Evolutionary conservation across 2,113 vertebrate genomes (phyloP).

Genomic region (Pimephales promelas): DNA sequence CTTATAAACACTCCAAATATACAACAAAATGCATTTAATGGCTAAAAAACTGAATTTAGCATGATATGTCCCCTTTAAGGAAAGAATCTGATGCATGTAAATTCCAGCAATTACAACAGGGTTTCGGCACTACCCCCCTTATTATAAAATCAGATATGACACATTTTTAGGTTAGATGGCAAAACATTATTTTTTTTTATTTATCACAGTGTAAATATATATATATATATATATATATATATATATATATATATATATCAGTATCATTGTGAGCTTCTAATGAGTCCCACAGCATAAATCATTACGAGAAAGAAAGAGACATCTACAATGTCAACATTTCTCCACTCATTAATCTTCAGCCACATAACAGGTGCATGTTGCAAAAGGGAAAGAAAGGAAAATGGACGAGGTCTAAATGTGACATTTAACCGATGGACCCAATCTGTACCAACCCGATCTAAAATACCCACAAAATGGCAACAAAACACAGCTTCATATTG

Average conservation of each 20-base stretch:
- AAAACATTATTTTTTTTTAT: neutral
- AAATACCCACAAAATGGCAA: neutral
- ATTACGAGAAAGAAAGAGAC: neutral
- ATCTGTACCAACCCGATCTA: neutral
- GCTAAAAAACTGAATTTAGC: no score
- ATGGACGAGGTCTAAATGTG: neutral
- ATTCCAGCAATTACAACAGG: no score
- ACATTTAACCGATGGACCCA: neutral
- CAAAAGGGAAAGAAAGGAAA: neutral
- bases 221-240: neutral
- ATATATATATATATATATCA: neutral
- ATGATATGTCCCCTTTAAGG: no score
- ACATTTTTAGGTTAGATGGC: neutral
- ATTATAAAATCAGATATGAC: neutral
- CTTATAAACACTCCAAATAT: no score
- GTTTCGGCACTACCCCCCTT: no score
- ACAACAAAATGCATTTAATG: no score
- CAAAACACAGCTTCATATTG: neutral
- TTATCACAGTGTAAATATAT: neutral
- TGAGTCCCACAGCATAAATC: neutral
- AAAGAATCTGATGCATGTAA: no score
- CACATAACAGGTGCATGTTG: neutral
- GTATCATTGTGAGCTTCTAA: neutral
- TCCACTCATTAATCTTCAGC: constrained; percentile 1
- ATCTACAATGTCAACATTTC: neutral